A percentile compares a stretch with the other conserved stretches of the same genome.
These are phyloP conservation scores for Ficedula albicollis DNA, from an alignment of 2,797 vertebrate species.

Conservation along the genomic window DNA sequence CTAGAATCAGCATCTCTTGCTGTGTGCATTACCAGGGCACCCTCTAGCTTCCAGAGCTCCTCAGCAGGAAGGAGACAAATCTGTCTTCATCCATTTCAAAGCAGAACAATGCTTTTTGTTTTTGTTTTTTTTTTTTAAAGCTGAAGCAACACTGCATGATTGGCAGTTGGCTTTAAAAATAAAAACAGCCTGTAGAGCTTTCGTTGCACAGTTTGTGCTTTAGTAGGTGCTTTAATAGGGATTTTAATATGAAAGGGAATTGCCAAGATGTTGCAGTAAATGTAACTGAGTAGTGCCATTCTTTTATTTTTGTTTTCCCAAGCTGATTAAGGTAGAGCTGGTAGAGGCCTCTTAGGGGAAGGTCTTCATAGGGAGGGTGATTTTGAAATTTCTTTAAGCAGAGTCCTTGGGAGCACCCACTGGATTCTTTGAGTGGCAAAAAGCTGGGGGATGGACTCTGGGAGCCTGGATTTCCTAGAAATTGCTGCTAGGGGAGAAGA, in stretches of 20 bases:
- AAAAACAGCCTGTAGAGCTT: not conserved
- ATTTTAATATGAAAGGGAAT: constrained; percentile 14
- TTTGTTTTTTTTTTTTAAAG: not conserved
- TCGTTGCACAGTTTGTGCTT: not conserved
- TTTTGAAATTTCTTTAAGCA: not conserved
- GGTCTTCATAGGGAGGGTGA: not conserved
- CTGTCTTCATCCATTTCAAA: not conserved
- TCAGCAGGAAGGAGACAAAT: not conserved
- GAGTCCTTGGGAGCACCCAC: not conserved
- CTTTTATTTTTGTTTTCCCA: not conserved
- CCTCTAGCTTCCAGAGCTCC: not conserved
- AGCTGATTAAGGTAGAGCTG: not conserved
- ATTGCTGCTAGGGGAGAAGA: not conserved
- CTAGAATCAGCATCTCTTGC: not conserved
- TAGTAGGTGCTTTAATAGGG: not conserved
- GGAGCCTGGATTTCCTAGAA: not conserved
- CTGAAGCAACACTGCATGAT: not conserved
- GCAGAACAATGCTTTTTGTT: not conserved
- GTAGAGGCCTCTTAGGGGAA: not conserved
- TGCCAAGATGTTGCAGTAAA: not conserved
- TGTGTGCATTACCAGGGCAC: not conserved
- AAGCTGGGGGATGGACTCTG: not conserved
- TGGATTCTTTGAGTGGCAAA: accelerated
- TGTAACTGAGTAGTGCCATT: not conserved
- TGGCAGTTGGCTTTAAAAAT: not conserved